Percentiles rank a stretch among this genome's conserved stretches.
Evolutionary conservation across 2,888 invertebrate genomes (phyloP).

Genomic region (Hemaris fuciformis): DNA sequence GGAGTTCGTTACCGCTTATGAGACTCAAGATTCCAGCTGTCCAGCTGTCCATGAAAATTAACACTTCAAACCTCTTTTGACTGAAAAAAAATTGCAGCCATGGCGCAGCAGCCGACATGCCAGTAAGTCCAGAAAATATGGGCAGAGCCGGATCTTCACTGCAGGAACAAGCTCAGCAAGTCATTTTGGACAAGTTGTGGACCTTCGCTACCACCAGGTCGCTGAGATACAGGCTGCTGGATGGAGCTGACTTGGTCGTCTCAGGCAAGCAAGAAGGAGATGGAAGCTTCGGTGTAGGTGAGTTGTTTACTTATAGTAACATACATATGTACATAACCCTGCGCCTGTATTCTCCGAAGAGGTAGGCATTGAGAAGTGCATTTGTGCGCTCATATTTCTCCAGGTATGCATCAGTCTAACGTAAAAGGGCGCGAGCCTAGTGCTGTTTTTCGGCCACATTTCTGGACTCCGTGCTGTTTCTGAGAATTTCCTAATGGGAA

Average conservation of each 20-base stretch:
- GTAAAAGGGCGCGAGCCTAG: no score
- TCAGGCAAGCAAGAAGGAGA: slow-evolving; percentile 86
- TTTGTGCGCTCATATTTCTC: no score
- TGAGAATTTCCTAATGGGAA: no score
- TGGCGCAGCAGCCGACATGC: slow-evolving; percentile 64
- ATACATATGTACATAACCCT: no score
- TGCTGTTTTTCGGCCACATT: no score
- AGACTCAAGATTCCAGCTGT: no score
- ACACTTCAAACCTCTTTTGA: neutral
- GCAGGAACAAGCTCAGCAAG: slow-evolving; percentile 82
- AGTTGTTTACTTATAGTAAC: slow-evolving; percentile 38
- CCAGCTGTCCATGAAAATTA: no score
- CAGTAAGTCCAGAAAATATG: slow-evolving; percentile 81
- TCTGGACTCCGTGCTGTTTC: no score
- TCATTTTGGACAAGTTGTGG: slow-evolving; percentile 88
- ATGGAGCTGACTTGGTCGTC: slow-evolving; percentile 89
- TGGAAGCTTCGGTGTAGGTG: slow-evolving; percentile 85
- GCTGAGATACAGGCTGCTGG: slow-evolving; percentile 88
- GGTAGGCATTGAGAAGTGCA: no score
- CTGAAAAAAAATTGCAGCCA: slow-evolving; percentile 50
- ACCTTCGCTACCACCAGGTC: slow-evolving; percentile 88
- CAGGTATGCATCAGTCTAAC: no score
- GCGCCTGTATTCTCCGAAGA: no score
- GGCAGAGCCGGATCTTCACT: slow-evolving; percentile 81
- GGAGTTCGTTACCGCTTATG: no score